phyloP scores from a whole-genome alignment of 1,140 invertebrate genomes.

The Drosophila novamexicana region DNA sequence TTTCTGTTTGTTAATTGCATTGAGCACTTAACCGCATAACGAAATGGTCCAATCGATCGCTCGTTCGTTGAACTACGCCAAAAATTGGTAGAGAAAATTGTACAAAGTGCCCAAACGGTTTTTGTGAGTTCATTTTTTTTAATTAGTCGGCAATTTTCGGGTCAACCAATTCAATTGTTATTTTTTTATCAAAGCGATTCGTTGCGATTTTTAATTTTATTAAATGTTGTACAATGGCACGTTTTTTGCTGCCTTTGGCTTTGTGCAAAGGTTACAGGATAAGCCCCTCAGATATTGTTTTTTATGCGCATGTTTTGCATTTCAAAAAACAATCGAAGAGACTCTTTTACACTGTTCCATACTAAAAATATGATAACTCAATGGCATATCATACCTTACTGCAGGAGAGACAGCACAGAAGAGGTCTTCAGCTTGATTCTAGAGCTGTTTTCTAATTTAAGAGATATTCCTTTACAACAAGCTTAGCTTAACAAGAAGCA shows the following conservation, averaged over 20 bases:
- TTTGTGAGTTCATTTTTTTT: constrained; percentile 21
- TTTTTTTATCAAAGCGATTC: constrained; percentile 29
- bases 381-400: no score
- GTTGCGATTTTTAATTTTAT: constrained; percentile 36
- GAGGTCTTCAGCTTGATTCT: no score
- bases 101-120: constrained; percentile 1
- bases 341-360: no score
- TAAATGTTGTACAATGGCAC: constrained; percentile 7
- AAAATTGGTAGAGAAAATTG: constrained; percentile 25
- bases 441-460: no score
- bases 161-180: constrained; percentile 30
- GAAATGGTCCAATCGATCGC: constrained; percentile 34
- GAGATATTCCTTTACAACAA: no score
- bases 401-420: no score
- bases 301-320: no score
- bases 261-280: background rate
- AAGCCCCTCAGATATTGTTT: no score
- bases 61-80: constrained; percentile 47
- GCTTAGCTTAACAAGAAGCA: no score
- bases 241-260: constrained; percentile 3
- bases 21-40: constrained; percentile 32
- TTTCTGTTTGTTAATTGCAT: constrained; percentile 45
- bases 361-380: no score
- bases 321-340: no score
- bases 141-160: constrained; percentile 48